Conservation (phyloP, 2,797 vertebrate species). For the Coendou prehensilis region DNA sequence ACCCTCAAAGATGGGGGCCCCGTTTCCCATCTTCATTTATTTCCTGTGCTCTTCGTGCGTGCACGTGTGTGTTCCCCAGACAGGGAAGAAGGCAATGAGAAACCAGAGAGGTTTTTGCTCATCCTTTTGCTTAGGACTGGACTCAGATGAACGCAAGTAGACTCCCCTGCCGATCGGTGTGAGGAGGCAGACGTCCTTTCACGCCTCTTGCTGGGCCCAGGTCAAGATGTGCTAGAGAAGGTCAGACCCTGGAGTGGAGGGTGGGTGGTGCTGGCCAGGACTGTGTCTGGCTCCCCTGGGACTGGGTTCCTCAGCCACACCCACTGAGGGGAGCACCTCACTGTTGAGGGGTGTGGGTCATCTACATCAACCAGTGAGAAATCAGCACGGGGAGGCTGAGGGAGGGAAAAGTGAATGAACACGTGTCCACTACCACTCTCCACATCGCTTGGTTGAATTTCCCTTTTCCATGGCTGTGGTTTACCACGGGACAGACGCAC, state of each 20-base stretch:
- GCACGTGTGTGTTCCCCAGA: not conserved
- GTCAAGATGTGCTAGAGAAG: not conserved
- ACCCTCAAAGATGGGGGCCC: not conserved
- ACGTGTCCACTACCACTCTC: fast-evolving
- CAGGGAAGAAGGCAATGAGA: not conserved
- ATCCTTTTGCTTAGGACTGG: not conserved
- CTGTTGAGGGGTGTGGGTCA: not conserved
- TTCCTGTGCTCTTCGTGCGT: not conserved
- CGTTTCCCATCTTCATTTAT: conserved; percentile 55
- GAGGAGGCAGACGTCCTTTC: not conserved
- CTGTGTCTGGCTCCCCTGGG: not conserved
- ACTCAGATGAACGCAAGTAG: not conserved
- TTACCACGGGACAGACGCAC: not conserved
- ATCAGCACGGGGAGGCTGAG: fast-evolving
- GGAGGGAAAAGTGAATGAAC: not conserved
- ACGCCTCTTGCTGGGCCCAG: not conserved
- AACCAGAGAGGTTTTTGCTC: not conserved
- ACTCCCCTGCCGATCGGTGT: not conserved
- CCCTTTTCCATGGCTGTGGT: not conserved
- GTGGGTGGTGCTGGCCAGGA: fast-evolving
- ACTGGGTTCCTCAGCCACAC: fast-evolving
- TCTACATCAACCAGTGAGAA: not conserved
- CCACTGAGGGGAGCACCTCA: fast-evolving
- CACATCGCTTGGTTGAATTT: not conserved
- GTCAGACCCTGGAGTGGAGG: fast-evolving